These are phyloP conservation scores for Oncorhynchus kisutch DNA, from an alignment of 2,113 vertebrate species.

Conservation along the genomic window DNA sequence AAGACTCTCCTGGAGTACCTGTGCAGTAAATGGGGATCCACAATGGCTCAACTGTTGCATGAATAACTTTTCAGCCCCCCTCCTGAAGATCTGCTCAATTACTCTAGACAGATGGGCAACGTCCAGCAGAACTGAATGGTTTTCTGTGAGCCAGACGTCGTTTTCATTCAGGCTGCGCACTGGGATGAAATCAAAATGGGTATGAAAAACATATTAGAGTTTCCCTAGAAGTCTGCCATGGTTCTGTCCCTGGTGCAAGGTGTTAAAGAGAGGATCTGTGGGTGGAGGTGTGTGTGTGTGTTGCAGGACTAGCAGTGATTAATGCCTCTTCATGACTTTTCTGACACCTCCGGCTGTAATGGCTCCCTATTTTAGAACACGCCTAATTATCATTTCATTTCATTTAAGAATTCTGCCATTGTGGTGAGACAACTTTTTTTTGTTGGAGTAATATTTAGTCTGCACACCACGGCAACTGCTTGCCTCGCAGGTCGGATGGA, in stretches of 20 bases:
- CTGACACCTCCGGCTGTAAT: constrained; percentile 81
- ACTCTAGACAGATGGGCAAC: constrained; percentile 85
- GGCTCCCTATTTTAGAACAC: constrained; percentile 81
- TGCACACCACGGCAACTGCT: constrained; percentile 57
- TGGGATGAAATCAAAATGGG: constrained; percentile 90
- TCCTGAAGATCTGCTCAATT: constrained; percentile 78
- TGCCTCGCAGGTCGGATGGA: constrained; percentile 41
- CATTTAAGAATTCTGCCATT: constrained; percentile 78
- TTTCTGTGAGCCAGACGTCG: constrained; percentile 85
- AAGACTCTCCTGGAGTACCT: constrained; percentile 62
- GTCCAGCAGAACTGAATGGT: constrained; percentile 87
- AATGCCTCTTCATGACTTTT: constrained; percentile 87
- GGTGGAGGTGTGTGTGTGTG: constrained; percentile 31
- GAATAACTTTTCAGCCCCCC: constrained; percentile 61
- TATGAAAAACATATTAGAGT: constrained; percentile 91
- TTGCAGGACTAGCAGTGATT: constrained; percentile 78
- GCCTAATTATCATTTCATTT: constrained; percentile 90
- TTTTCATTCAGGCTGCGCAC: constrained; percentile 82
- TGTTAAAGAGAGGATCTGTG: constrained; percentile 83
- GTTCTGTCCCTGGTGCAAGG: constrained; percentile 80
- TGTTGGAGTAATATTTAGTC: constrained; percentile 77
- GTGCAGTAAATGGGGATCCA: constrained; percentile 71
- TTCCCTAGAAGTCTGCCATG: constrained; percentile 76
- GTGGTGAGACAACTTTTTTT: constrained; percentile 58
- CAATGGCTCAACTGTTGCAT: constrained; percentile 83